A percentile compares a stretch with the other conserved stretches of the same genome.
Evolutionary conservation across 53 echinoderm and acorn worm genomes (phyloP).

Genomic region (Echinarachnius parma): DNA sequence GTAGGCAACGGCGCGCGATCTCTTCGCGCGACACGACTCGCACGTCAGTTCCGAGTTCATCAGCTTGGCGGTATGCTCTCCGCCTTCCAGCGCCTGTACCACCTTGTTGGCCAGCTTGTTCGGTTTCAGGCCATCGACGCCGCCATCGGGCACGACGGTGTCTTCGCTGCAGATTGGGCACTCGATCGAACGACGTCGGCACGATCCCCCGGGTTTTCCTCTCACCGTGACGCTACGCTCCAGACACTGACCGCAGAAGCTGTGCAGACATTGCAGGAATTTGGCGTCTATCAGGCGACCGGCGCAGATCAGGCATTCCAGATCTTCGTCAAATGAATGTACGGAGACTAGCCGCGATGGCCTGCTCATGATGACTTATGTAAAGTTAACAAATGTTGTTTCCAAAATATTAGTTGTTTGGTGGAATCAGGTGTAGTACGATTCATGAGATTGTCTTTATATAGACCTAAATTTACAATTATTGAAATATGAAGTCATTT

Average conservation of each 20-base stretch:
- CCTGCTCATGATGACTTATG: no score
- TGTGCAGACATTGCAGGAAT: conserved; percentile 66
- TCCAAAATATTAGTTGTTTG: no score
- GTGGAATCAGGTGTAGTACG: no score
- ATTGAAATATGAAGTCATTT: no score
- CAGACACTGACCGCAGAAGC: conserved; percentile 63
- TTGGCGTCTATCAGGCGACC: conserved; percentile 58
- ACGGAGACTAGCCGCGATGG: no score
- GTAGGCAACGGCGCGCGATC: conserved; percentile 32
- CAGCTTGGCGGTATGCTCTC: conserved; percentile 1
- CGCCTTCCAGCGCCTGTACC: conserved; percentile 36
- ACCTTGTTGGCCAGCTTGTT: conserved; percentile 58
- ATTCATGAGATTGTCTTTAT: no score
- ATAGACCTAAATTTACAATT: no score
- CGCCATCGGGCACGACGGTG: conserved; percentile 50
- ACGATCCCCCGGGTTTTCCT: conserved; percentile 8
- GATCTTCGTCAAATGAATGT: conserved; percentile 37
- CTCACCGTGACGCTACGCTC: conserved; percentile 20
- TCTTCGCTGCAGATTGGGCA: conserved; percentile 68
- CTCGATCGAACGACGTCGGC: conserved; percentile 22
- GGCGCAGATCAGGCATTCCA: conserved; percentile 59
- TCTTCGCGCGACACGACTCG: conserved; percentile 34
- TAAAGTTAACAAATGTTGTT: no score
- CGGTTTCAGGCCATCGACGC: conserved; percentile 56
- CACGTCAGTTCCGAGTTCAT: conserved; percentile 25